A percentile compares a stretch with the other conserved stretches of the same genome.
phyloP scores from a whole-genome alignment of 2,113 vertebrate genomes.

The Alectura lathami region DNA sequence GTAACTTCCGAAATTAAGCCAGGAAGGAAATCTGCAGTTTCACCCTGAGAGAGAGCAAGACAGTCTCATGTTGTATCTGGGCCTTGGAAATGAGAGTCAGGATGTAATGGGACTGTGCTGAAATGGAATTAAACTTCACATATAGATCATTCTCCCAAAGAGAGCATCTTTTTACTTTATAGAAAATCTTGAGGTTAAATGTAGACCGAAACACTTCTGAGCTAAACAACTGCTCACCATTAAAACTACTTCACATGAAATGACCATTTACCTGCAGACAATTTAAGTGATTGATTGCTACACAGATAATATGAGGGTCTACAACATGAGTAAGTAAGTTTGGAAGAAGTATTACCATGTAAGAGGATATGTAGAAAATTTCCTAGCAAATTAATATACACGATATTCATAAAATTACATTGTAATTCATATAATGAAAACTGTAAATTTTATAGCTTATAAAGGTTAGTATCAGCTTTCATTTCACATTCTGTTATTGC shows the following conservation, averaged over 20 bases:
- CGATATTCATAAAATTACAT: neutral
- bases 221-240: neutral
- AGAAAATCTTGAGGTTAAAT: neutral
- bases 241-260: neutral
- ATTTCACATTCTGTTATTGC: neutral
- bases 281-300: neutral
- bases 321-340: neutral
- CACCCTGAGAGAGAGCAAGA: conserved; percentile 41
- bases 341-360: neutral
- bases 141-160: neutral
- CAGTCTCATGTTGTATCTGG: neutral
- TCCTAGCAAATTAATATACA: neutral
- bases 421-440: neutral
- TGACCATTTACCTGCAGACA: neutral
- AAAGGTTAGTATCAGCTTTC: neutral
- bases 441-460: neutral
- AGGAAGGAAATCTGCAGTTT: conserved; percentile 78
- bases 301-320: neutral
- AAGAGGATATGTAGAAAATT: neutral
- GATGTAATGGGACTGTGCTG: neutral
- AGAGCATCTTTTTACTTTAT: neutral
- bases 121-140: conserved; percentile 9
- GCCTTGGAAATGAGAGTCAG: conserved; percentile 13
- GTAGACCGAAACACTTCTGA: neutral
- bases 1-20: conserved; percentile 49